Conservation (phyloP, 1,140 invertebrate genomes). For the Zaprionus tsacasi region DNA sequence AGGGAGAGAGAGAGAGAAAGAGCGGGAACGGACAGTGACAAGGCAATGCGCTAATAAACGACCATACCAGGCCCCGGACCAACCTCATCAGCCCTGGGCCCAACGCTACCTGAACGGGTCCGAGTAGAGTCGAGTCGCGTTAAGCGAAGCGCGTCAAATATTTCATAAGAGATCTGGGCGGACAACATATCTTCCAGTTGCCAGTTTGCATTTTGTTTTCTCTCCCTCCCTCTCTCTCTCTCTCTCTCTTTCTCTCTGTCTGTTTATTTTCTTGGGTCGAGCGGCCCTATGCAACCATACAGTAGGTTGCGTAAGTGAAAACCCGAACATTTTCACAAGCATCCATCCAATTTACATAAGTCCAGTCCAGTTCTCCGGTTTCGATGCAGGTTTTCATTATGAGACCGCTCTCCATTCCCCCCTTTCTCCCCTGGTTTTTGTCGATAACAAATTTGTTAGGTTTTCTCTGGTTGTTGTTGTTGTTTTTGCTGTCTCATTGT, state of each 20-base stretch:
- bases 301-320: constrained; percentile 39
- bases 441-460: constrained; percentile 39
- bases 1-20: background rate
- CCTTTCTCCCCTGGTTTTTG: background rate
- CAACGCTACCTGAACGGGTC: background rate
- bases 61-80: background rate
- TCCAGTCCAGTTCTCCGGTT: constrained; percentile 38
- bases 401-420: background rate
- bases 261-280: background rate
- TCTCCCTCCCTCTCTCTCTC: background rate
- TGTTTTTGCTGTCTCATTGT: constrained; percentile 28
- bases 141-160: constrained; percentile 42
- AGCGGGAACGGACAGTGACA: background rate
- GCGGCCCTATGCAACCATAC: constrained; percentile 6
- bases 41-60: constrained; percentile 35
- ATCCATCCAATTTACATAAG: constrained; percentile 39
- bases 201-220: constrained; percentile 15
- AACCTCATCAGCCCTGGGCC: constrained; percentile 8
- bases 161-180: constrained; percentile 41
- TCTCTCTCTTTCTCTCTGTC: background rate
- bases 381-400: constrained; percentile 33
- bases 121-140: background rate
- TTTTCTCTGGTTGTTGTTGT: constrained; percentile 17
- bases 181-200: constrained; percentile 32
- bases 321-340: constrained; percentile 29